Evolutionary conservation across 2,888 invertebrate genomes (phyloP), one percentile per base, ranked within the genome.

Genomic region (Tenthredo scrophulariae): DNA sequence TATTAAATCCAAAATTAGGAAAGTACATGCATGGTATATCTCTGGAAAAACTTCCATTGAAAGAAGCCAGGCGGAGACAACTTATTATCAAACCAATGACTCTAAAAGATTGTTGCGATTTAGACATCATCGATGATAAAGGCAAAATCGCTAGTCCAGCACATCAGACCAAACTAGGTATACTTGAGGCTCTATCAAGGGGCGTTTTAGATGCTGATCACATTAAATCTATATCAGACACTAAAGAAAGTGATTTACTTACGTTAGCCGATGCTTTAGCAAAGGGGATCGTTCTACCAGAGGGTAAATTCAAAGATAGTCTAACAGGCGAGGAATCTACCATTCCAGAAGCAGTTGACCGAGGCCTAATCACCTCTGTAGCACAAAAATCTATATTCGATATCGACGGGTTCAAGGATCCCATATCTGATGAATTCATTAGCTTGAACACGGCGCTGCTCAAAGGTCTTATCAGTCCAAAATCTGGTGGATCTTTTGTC

Each of bases 41-140:
- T 84, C 96, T 96, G 92, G 97, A 98, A 92, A 96, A 96, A 91
- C 92, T 98, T 84, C 95, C 96, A 43, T 96, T 98, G 90, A 95
- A 95, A 90, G 97, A 98, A 91, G 99, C 99, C n/a, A 96, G 97
- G 90, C 95, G 96, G 87, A 95, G 97, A 87, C 96, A 97, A 84
- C 94, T 97, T 79, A 97, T 99, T 89, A 95, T 96, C 83, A 98
- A 98, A 94, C 98, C 99, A 0, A 96, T 98, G 95, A 98, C 98
- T n/a, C 94, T 99, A 50, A 97, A 98, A 94, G 98, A 98, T 91
- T 95, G 97, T 86, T 96, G 96, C 89, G 97, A 98, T 93, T 95
- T 96, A 90, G 96, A 97, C 92, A 94, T 98, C 88, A 95, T 98
- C 91, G 97, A 97, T 89, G 96, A 96, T 82, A 93, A 94, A n/a